Percentiles rank a stretch among this genome's conserved stretches.
Evolutionary conservation across 1,140 invertebrate species (phyloP).

Genomic region (Calephelis nemesis): DNA sequence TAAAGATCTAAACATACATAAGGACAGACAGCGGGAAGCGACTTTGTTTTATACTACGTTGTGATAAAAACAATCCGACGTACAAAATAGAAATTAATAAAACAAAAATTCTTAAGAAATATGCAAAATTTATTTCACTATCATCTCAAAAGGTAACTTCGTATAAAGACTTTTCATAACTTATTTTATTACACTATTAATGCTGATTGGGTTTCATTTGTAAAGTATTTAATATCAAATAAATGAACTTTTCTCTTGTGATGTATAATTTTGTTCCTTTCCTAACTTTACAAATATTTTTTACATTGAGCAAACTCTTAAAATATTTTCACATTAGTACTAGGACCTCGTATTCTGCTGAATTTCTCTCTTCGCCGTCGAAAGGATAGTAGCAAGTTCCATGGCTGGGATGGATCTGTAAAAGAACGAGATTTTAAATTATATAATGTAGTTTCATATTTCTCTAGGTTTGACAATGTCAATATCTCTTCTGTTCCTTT

Average conservation of each 20-base stretch:
- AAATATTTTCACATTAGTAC: conserved; percentile 60
- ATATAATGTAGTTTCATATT: too few species aligned
- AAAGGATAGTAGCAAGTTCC: conserved; percentile 80
- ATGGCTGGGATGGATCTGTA: conserved; percentile 79
- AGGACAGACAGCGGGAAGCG: too few species aligned
- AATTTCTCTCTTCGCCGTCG: conserved; percentile 78
- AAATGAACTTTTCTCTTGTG: background rate
- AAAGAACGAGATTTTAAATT: conserved; percentile 3
- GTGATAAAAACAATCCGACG: too few species aligned
- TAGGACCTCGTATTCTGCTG: conserved; percentile 80
- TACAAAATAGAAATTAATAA: background rate
- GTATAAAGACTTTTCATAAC: background rate
- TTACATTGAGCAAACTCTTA: too few species aligned
- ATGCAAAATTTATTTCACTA: conserved; percentile 15
- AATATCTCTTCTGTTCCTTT: too few species aligned
- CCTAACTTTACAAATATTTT: conserved; percentile 5
- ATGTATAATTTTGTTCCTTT: conserved; percentile 16
- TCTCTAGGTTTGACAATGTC: too few species aligned
- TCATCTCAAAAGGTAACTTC: background rate
- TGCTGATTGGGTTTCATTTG: background rate
- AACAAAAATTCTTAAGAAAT: conserved; percentile 4
- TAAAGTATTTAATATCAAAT: background rate
- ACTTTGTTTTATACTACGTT: too few species aligned
- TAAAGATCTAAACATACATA: too few species aligned
- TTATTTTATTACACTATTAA: background rate